Conservation (phyloP, 2,888 invertebrate genomes). For the Leptothorax acervorum region DNA sequence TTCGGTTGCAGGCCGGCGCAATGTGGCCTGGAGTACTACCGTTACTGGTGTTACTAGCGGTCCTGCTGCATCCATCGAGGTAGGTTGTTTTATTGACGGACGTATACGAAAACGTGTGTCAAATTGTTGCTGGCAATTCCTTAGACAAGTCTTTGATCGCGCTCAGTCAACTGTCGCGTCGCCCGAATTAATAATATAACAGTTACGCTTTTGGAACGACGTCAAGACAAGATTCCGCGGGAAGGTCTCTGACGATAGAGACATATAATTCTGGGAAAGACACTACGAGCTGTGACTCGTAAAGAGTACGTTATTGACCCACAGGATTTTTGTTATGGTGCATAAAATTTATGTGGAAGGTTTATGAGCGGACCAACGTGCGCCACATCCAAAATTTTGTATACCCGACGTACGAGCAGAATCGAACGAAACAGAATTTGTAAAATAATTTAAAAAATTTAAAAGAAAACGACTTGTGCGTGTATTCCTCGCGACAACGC, state of each 20-base stretch:
- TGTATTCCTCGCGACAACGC: neutral
- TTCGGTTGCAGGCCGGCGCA: slow-evolving; percentile 84
- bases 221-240: slow-evolving; percentile 1
- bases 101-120: neutral
- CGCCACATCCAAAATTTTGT: neutral
- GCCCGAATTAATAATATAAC: slow-evolving; percentile 18
- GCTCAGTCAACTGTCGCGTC: neutral
- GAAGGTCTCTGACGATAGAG: neutral
- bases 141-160: neutral
- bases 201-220: slow-evolving; percentile 14
- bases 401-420: neutral
- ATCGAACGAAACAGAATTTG: neutral
- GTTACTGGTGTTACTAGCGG: slow-evolving; percentile 83
- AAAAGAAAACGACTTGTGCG: neutral
- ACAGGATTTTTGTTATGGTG: slow-evolving; percentile 19
- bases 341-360: slow-evolving; percentile 25
- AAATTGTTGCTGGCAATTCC: neutral
- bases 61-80: slow-evolving; percentile 83
- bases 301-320: slow-evolving; percentile 40
- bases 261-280: neutral
- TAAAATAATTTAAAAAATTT: neutral
- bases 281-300: neutral
- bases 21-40: slow-evolving; percentile 85
- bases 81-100: slow-evolving; percentile 66
- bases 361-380: neutral